These are phyloP conservation scores for Digitonthophagus gazella DNA, from an alignment of 2,888 invertebrate genomes.

Conservation along the genomic window DNA sequence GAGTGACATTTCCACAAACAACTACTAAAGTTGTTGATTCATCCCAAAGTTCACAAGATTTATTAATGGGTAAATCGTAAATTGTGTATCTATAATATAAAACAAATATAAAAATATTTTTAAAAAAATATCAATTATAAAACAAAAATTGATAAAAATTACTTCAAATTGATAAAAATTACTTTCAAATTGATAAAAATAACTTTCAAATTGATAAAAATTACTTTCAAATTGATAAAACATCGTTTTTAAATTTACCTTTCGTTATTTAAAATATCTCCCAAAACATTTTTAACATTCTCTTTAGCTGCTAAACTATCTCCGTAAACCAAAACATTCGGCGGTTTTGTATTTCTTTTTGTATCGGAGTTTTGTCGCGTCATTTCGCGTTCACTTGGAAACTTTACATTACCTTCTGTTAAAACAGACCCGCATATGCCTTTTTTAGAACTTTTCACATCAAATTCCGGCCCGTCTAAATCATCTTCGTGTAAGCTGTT, in stretches of 20 bases:
- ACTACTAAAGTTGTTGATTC: constrained; percentile 60
- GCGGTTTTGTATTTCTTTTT: constrained; percentile 60
- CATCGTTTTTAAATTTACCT: constrained; percentile 54
- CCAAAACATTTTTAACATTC: constrained; percentile 69
- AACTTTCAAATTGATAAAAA: too few species aligned
- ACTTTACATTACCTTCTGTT: constrained; percentile 18
- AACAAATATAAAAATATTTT: too few species aligned
- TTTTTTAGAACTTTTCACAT: constrained; percentile 17
- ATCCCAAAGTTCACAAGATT: constrained; percentile 41
- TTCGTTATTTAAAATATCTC: constrained; percentile 67
- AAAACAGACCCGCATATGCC: constrained; percentile 21
- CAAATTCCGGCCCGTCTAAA: background rate
- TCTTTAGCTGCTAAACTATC: constrained; percentile 74
- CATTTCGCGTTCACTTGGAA: constrained; percentile 28
- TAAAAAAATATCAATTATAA: too few species aligned
- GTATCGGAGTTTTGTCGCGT: constrained; percentile 28
- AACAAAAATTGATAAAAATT: too few species aligned
- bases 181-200: too few species aligned
- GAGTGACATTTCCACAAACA: constrained; percentile 72
- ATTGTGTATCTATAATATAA: constrained; percentile 58
- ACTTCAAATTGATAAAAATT: background rate
- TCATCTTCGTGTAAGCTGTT: constrained; percentile 5
- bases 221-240: too few species aligned
- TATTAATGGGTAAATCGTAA: constrained; percentile 56
- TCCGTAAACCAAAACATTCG: constrained; percentile 78